Evolutionary conservation across 2,113 vertebrate genomes (phyloP).

Genomic region (Chloropsis hardwickii): DNA sequence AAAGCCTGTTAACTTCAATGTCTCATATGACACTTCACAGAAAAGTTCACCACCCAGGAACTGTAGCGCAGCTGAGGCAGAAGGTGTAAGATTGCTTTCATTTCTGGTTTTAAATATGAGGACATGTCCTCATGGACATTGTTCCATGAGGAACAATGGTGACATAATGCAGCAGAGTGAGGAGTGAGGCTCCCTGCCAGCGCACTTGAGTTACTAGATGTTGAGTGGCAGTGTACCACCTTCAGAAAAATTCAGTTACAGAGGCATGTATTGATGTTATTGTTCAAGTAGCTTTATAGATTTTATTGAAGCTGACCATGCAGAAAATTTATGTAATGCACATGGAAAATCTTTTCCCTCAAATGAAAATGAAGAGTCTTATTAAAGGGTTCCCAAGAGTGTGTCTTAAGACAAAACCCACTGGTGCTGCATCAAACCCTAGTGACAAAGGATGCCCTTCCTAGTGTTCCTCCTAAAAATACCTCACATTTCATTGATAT

Average conservation of each 20-base stretch:
- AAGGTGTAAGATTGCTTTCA: background rate
- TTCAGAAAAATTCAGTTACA: background rate
- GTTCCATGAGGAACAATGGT: background rate
- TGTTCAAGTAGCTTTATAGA: background rate
- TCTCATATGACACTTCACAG: background rate
- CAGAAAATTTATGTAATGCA: rapidly evolving
- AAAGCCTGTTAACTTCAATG: background rate
- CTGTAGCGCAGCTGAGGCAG: background rate
- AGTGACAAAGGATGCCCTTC: background rate
- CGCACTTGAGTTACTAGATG: background rate
- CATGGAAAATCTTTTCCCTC: background rate
- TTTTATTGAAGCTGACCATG: background rate
- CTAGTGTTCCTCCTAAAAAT: background rate
- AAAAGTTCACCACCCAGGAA: background rate
- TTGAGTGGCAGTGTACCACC: background rate
- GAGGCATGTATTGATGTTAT: background rate
- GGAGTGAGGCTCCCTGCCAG: background rate
- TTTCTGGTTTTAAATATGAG: background rate
- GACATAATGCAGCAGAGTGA: background rate
- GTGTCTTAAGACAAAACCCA: background rate
- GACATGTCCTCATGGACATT: too few species aligned
- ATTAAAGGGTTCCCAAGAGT: background rate
- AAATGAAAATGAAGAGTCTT: background rate
- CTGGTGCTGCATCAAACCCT: background rate
- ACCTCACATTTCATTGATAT: background rate